Evolutionary conservation across 2,797 vertebrate species (phyloP), one percentile per base, ranked within the genome.

Genomic region (Leuciscus waleckii): DNA sequence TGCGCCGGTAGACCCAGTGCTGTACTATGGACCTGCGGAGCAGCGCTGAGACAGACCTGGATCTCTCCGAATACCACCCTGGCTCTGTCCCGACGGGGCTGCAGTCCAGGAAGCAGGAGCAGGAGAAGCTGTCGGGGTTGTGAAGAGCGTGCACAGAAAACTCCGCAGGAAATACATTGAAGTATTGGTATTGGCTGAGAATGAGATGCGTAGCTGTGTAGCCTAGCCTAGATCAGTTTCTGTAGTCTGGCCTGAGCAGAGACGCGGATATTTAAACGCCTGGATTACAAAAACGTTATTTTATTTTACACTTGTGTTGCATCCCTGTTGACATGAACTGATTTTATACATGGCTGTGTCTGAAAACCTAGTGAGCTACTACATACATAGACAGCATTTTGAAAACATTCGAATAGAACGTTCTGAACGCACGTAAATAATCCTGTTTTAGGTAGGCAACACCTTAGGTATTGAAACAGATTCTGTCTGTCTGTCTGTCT

Each of bases 121-220:
- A 98, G 93, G 97, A 99, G 93, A 98, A 97, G 92, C 95, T 99
- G 90, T 98, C 98, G 0, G 97, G 97, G 70, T 96, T 98, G 98
- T 99, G 49, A 99, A 98, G 91, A 98, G 96, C 93, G 97, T 99
- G 82, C 98, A 98, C 93, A 94, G 97, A 92, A 96, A 97, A 93
- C 97, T 98, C 92, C 97, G 98, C 90, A 98, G 95, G 94, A 99
- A 99, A 95, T 99, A 98, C 93, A 95, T 97, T 90, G 97, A 99
- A 96, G 29, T 29, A 29, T 29, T 29, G 98, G 98, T 99, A 95
- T 37, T 51, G n/a, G 23, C 21, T 65, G 26, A 32, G 61, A 49
- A 17, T 65, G 19, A 37, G 61, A 49, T 70, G 17, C 49, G 56
- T 23, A 37, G 71, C 51, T 70, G 56, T 26, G 26, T 81, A 73